A percentile compares a stretch with the other conserved stretches of the same genome.
phyloP scores from a whole-genome alignment of 92 coral and sea anemone genomes.

The Ricordea florida region DNA sequence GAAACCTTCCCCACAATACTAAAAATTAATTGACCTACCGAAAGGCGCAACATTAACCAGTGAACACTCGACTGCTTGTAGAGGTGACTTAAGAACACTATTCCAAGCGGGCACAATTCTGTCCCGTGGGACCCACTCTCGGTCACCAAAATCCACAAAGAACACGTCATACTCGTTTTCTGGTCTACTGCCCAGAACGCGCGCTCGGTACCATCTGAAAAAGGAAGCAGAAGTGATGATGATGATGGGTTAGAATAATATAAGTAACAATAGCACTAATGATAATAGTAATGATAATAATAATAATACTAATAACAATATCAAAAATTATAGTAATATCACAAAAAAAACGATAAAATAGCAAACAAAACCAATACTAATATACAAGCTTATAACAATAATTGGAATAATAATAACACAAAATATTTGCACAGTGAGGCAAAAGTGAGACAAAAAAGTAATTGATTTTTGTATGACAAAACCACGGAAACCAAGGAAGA shows the following conservation, averaged over 20 bases:
- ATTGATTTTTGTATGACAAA: too few species aligned
- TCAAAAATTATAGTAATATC: background rate
- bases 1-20: too few species aligned
- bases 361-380: background rate
- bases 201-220: slow-evolving; percentile 93
- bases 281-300: background rate
- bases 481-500: too few species aligned
- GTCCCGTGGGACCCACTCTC: slow-evolving; percentile 86
- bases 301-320: background rate
- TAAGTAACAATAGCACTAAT: background rate
- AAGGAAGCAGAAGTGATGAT: background rate
- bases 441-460: too few species aligned
- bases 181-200: slow-evolving; percentile 86
- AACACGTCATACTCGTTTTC: slow-evolving; percentile 93
- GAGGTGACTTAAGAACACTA: slow-evolving; percentile 74
- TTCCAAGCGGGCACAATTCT: slow-evolving; percentile 79
- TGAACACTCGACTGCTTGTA: slow-evolving; percentile 91
- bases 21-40: slow-evolving; percentile 40
- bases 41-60: slow-evolving; percentile 76
- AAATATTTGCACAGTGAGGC: background rate
- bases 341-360: background rate
- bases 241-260: background rate
- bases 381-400: background rate
- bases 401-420: background rate
- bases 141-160: slow-evolving; percentile 92